phyloP scores from a whole-genome alignment of 2,113 vertebrate genomes.

The Labrus mixtus region DNA sequence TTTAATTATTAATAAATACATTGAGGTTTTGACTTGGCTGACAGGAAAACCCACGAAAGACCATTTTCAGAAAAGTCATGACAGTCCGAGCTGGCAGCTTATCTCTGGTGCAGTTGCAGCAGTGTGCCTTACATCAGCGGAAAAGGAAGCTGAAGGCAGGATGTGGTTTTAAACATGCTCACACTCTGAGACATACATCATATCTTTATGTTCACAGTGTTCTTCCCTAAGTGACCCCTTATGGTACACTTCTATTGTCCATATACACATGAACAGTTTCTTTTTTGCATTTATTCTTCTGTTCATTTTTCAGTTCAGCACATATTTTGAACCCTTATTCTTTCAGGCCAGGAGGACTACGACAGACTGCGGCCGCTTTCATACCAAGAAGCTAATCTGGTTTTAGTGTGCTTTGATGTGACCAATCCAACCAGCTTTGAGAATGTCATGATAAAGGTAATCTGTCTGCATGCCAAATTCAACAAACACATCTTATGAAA shows the following conservation, averaged over 20 bases:
- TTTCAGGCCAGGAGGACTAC: constrained; percentile 95
- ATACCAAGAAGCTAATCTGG: constrained; percentile 91
- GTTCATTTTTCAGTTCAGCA: background rate
- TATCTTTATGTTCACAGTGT: constrained; percentile 22
- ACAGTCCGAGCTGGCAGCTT: constrained; percentile 24
- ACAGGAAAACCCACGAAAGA: constrained; percentile 9
- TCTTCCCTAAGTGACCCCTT: background rate
- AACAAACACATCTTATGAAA: background rate
- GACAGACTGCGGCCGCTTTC: constrained; percentile 94
- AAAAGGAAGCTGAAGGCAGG: constrained; percentile 79
- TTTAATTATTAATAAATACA: background rate
- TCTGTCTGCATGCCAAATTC: background rate
- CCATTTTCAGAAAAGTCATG: no score
- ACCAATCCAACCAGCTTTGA: constrained; percentile 96
- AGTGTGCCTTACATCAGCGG: constrained; percentile 43
- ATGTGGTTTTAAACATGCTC: constrained; percentile 74
- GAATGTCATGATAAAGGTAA: constrained; percentile 94
- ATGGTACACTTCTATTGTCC: background rate
- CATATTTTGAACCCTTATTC: background rate
- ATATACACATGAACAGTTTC: background rate
- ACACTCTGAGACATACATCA: constrained; percentile 1
- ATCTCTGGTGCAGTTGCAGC: constrained; percentile 42
- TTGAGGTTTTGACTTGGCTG: background rate
- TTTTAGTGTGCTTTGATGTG: constrained; percentile 96
- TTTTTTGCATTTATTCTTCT: no score